Base-by-base conservation (phyloP, 2,113 vertebrate species). In the Myiagra hebetior region DNA sequence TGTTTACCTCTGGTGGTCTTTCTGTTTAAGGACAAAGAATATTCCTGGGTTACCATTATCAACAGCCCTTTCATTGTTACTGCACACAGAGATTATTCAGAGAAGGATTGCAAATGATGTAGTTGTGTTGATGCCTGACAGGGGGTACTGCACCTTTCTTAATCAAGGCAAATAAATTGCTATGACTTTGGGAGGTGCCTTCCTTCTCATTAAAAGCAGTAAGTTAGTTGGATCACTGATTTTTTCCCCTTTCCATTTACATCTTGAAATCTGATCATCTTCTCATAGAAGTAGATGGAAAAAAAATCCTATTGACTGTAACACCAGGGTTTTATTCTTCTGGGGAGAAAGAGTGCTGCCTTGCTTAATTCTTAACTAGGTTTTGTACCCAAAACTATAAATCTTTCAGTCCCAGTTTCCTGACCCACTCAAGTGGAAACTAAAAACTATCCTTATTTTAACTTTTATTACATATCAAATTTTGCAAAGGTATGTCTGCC, bases 381-480 rank as follows among this genome's bases (percentile, higher is more conserved):
- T 92, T 89, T 93, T 93, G 73, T 93, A 93, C 92, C 11, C 72
- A 46, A 95, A 88, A 64, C 79, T 85, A 56, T 95, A 95, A 97
- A 96, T 96, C 83, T 92, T 95, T 92, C 80, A 93, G 59, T 89
- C 75, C 33, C 50, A 11, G 73, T 96, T 96, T 95, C 93, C 86
- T 95, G 84, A 95, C 56, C 50, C 72, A 91, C 68, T 91, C 79
- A 91, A 94, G 68, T 91, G 73, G 93, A 95, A 95, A 92, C 91
- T 50, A 62, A 93, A 96, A 95, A 95, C 92, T 59, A 87, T 75
- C 72, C 92, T 91, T 81, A 81, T 90, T 95, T 95, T 97, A 93
- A 82, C 69, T 94, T 96, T 95, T 95, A 95, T 93, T 97, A 15
- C 76, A 49, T 95, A 95, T 95, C 80, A 21, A 47, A 92, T 95